Conservation (phyloP, 1,140 invertebrate species). For the Melitaea cinxia region DNA sequence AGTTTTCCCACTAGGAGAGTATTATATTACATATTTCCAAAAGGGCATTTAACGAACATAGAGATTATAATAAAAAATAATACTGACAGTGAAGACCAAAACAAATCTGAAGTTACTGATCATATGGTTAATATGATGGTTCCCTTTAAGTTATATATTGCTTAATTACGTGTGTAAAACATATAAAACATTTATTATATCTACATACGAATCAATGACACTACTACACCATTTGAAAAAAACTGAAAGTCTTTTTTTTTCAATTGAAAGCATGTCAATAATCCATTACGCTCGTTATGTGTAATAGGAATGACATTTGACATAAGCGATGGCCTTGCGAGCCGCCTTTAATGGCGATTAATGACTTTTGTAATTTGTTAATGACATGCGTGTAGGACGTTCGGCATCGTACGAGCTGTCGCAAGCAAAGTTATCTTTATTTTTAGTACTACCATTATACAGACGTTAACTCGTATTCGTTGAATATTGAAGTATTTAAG, state of each 20-base stretch:
- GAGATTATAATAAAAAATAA: conserved; percentile 38
- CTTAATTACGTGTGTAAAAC: conserved; percentile 57
- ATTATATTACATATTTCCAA: conserved; percentile 30
- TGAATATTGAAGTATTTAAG: conserved; percentile 23
- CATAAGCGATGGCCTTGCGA: conserved; percentile 24
- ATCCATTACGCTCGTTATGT: conserved; percentile 27
- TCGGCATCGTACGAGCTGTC: conserved; percentile 21
- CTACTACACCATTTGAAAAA: conserved; percentile 28
- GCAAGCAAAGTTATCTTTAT: conserved; percentile 26
- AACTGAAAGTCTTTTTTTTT: conserved; percentile 29
- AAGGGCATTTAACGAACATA: conserved; percentile 27
- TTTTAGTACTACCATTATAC: conserved; percentile 23
- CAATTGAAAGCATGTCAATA: conserved; percentile 41
- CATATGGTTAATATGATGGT: conserved; percentile 41
- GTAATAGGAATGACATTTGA: conserved; percentile 35
- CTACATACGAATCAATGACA: conserved; percentile 41
- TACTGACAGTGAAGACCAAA: conserved; percentile 36
- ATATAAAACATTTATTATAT: conserved; percentile 46
- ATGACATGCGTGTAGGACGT: conserved; percentile 34
- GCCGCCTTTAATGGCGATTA: conserved; percentile 34
- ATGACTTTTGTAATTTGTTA: conserved; percentile 41
- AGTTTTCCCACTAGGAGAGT: conserved; percentile 28
- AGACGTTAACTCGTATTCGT: conserved; percentile 27
- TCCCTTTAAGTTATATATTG: conserved; percentile 53
- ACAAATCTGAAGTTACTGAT: conserved; percentile 41